Evolutionary conservation across 2,888 invertebrate genomes (phyloP).

Genomic region (Euclidia mi): DNA sequence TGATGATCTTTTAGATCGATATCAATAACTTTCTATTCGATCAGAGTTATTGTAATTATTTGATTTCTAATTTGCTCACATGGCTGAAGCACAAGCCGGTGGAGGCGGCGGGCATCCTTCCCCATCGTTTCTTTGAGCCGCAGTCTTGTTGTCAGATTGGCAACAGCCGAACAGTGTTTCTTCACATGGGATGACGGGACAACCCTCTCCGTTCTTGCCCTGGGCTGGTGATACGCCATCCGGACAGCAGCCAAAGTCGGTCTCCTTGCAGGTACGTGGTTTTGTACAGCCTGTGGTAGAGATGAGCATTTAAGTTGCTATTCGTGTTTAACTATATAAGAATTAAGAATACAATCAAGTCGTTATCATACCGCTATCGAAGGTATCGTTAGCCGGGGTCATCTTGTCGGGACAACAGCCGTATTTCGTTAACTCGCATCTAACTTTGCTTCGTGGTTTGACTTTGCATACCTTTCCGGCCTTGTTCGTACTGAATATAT

Average conservation of each 20-base stretch:
- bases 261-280: conserved; percentile 93
- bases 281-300: conserved; percentile 92
- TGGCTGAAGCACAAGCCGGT: conserved; percentile 89
- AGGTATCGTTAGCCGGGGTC: conserved; percentile 94
- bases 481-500: too few species aligned
- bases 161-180: conserved; percentile 97
- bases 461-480: conserved; percentile 79
- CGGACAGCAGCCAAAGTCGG: conserved; percentile 94
- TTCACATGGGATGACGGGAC: conserved; percentile 93
- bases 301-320: too few species aligned
- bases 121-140: conserved; percentile 94
- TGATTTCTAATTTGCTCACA: conserved; percentile 77
- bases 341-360: too few species aligned
- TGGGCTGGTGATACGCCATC: conserved; percentile 94
- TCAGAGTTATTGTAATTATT: too few species aligned
- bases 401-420: conserved; percentile 96
- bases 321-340: too few species aligned
- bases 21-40: too few species aligned
- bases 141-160: conserved; percentile 92
- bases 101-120: conserved; percentile 95
- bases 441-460: conserved; percentile 82
- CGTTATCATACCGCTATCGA: conserved; percentile 91
- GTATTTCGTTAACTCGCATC: conserved; percentile 91
- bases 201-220: conserved; percentile 93
- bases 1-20: too few species aligned